These are phyloP conservation scores for Isoperla grammatica DNA, from an alignment of 2,888 invertebrate genomes.

Conservation along the genomic window DNA sequence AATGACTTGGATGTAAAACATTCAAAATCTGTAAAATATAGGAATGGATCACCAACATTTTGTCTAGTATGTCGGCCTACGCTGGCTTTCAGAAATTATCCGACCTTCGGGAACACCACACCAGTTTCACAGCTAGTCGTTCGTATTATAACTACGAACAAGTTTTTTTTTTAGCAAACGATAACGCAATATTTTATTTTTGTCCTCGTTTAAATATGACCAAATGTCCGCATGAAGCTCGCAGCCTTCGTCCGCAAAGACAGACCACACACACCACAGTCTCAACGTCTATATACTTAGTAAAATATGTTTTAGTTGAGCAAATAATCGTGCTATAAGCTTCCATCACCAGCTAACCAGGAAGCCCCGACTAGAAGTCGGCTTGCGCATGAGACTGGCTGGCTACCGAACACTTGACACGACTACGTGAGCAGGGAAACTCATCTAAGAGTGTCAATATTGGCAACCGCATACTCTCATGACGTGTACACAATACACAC, in stretches of 20 bases:
- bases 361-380: background rate
- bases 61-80: no score
- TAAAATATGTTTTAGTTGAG: conserved; percentile 24
- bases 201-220: no score
- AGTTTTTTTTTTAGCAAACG: no score
- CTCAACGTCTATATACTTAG: conserved; percentile 8
- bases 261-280: background rate
- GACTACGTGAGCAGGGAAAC: background rate
- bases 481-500: background rate
- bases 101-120: no score
- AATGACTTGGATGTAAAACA: no score
- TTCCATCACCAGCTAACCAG: background rate
- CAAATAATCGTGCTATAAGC: conserved; percentile 13
- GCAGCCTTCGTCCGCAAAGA: conserved; percentile 1
- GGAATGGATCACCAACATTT: no score
- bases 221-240: no score
- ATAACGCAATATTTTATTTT: no score
- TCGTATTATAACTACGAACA: no score
- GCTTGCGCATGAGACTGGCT: background rate
- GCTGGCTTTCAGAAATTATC: no score
- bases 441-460: background rate
- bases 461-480: background rate
- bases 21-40: no score
- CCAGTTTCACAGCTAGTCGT: no score
- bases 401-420: background rate